phyloP scores from a whole-genome alignment of 64 coral and sea anemone genomes.

The Porites australiensis region DNA sequence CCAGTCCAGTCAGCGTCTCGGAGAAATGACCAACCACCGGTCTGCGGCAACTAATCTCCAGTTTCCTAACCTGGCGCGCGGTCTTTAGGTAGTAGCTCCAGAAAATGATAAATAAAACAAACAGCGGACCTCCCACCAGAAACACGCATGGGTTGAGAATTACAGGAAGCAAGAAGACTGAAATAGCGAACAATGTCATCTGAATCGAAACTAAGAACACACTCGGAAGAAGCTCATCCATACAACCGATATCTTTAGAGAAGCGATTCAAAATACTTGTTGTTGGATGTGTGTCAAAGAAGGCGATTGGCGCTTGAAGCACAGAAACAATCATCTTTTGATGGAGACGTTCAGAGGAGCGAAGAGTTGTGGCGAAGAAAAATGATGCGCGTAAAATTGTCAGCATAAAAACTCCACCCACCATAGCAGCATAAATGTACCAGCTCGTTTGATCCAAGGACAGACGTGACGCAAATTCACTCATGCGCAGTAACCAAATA shows the following conservation, averaged over 20 bases:
- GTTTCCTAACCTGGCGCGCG: conserved; percentile 50
- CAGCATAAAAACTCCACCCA: conserved; percentile 48
- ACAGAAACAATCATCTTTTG: conserved; percentile 53
- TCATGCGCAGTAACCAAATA: conserved; percentile 74
- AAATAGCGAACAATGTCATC: conserved; percentile 33
- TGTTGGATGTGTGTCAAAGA: conserved; percentile 21
- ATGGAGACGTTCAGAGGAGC: conserved; percentile 54
- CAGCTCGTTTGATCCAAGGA: conserved; percentile 46
- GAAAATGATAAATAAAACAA: conserved; percentile 30
- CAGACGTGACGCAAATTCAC: conserved; percentile 24
- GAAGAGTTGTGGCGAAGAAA: conserved; percentile 54
- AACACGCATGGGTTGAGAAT: conserved; percentile 49
- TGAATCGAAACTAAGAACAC: conserved; percentile 67
- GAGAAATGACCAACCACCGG: conserved; percentile 62
- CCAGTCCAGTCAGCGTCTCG: conserved; percentile 53
- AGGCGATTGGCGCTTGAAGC: conserved; percentile 38
- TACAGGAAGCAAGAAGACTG: conserved; percentile 47
- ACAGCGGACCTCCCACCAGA: conserved; percentile 41
- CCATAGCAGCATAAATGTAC: conserved; percentile 68
- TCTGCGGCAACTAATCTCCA: conserved; percentile 47
- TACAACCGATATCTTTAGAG: conserved; percentile 56
- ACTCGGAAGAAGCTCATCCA: conserved; percentile 62
- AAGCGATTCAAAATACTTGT: conserved; percentile 50
- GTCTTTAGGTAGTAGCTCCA: conserved; percentile 65
- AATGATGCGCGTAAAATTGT: conserved; percentile 57